These are phyloP conservation scores for Lamellibrachia satsuma DNA, from an alignment of 2,888 invertebrate genomes.

Conservation along the genomic window DNA sequence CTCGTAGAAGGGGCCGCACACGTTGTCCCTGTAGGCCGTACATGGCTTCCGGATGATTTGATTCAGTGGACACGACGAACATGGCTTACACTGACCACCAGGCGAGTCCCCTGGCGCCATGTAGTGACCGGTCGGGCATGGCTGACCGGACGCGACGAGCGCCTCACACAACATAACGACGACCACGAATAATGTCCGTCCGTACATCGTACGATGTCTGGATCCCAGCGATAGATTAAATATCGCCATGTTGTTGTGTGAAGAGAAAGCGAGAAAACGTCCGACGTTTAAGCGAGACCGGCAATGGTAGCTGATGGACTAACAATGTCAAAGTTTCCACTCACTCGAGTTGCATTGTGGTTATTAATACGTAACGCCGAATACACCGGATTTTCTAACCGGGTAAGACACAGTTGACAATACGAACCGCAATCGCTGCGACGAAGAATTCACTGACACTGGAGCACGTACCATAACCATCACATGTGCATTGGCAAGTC, in stretches of 20 bases:
- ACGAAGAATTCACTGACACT: neutral
- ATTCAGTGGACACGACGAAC: slow-evolving; percentile 43
- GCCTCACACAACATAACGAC: neutral
- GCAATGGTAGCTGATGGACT: neutral
- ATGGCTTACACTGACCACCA: slow-evolving; percentile 33
- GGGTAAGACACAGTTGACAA: neutral
- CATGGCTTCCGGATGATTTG: slow-evolving; percentile 44
- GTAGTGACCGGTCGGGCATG: neutral
- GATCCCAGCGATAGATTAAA: neutral
- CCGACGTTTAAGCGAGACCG: neutral
- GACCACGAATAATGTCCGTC: neutral
- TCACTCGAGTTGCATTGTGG: neutral
- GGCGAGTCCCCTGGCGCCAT: neutral
- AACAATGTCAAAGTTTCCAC: neutral
- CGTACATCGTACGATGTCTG: neutral
- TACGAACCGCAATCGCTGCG: neutral
- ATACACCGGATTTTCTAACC: neutral
- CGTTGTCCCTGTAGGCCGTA: slow-evolving; percentile 36
- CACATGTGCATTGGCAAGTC: neutral
- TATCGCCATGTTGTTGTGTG: neutral
- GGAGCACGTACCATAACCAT: neutral
- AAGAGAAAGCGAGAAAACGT: neutral
- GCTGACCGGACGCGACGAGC: neutral
- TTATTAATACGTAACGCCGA: neutral
- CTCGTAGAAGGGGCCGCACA: slow-evolving; percentile 46